Evolutionary conservation across 2,888 invertebrate species (phyloP).

Genomic region (Hemistola chrysoprasaria): DNA sequence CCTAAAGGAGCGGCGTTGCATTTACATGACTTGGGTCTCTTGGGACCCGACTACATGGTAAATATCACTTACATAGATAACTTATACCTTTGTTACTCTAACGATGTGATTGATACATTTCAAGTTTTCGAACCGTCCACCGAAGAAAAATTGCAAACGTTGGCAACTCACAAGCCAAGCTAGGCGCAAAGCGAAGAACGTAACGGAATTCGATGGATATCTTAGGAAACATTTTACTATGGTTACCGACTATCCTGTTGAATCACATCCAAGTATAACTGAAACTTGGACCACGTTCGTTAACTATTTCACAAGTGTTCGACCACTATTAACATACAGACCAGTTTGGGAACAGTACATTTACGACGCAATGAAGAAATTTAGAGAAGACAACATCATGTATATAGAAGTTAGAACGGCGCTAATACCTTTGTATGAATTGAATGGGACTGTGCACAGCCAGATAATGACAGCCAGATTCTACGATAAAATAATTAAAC

Average conservation of each 20-base stretch:
- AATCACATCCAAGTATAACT: constrained; percentile 74
- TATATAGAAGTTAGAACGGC: constrained; percentile 86
- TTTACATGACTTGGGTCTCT: constrained; percentile 85
- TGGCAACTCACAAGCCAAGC: constrained; percentile 78
- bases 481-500: constrained; percentile 79
- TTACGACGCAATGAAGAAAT: constrained; percentile 83
- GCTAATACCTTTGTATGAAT: constrained; percentile 84
- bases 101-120: constrained; percentile 36
- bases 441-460: constrained; percentile 82
- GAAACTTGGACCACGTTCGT: constrained; percentile 83
- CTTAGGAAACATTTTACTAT: constrained; percentile 81
- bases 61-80: constrained; percentile 84
- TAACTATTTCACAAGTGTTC: constrained; percentile 77
- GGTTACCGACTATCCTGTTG: constrained; percentile 68
- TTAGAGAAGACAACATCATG: constrained; percentile 85
- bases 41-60: constrained; percentile 83
- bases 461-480: constrained; percentile 79
- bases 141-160: constrained; percentile 28
- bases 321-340: constrained; percentile 81
- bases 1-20: constrained; percentile 90
- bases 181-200: constrained; percentile 58
- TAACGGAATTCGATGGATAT: constrained; percentile 71
- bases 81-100: constrained; percentile 77
- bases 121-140: constrained; percentile 46
- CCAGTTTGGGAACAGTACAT: constrained; percentile 86